A percentile compares a stretch with the other conserved stretches of the same genome.
Evolutionary conservation across 2,797 vertebrate species (phyloP).

Genomic region (Smutsia gigantea): DNA sequence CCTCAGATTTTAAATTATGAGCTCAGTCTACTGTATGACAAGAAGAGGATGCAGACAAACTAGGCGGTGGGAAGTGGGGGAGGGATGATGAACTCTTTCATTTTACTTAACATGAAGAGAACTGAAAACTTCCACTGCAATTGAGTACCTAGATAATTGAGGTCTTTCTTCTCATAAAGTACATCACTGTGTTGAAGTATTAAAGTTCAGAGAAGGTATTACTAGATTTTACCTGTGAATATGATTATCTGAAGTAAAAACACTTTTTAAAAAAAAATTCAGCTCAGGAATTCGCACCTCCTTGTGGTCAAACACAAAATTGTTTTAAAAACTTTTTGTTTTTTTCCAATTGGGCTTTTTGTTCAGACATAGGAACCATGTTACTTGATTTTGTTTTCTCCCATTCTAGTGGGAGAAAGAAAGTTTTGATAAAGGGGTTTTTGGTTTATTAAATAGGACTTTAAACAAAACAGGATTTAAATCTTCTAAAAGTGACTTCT

Average conservation of each 20-base stretch:
- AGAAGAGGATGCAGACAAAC: conserved; percentile 48
- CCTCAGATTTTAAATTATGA: conserved; percentile 58
- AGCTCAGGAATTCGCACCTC: conserved; percentile 68
- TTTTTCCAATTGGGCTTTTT: conserved; percentile 44
- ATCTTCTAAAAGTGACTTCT: conserved; percentile 28
- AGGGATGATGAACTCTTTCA: conserved; percentile 6
- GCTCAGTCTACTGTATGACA: conserved; percentile 31
- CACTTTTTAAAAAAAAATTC: conserved; percentile 23
- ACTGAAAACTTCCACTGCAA: conserved; percentile 11
- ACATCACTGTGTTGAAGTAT: not conserved
- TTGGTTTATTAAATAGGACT: conserved; percentile 32
- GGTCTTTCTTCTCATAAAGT: conserved; percentile 30
- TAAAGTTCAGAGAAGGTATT: conserved; percentile 37
- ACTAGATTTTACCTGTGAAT: conserved; percentile 34
- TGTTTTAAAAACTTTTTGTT: conserved; percentile 61
- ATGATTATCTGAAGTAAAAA: conserved; percentile 40
- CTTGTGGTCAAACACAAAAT: conserved; percentile 74
- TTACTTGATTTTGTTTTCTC: conserved; percentile 53
- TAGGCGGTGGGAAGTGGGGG: not conserved
- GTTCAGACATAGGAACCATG: not conserved
- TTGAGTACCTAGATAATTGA: conserved; percentile 21
- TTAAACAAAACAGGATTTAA: conserved; percentile 54
- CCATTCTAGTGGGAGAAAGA: conserved; percentile 28
- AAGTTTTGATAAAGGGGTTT: not conserved
- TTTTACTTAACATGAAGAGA: conserved; percentile 32